These are phyloP conservation scores for Lepilemur ruficaudatus DNA, from an alignment of 2,797 vertebrate genomes.

Conservation along the genomic window DNA sequence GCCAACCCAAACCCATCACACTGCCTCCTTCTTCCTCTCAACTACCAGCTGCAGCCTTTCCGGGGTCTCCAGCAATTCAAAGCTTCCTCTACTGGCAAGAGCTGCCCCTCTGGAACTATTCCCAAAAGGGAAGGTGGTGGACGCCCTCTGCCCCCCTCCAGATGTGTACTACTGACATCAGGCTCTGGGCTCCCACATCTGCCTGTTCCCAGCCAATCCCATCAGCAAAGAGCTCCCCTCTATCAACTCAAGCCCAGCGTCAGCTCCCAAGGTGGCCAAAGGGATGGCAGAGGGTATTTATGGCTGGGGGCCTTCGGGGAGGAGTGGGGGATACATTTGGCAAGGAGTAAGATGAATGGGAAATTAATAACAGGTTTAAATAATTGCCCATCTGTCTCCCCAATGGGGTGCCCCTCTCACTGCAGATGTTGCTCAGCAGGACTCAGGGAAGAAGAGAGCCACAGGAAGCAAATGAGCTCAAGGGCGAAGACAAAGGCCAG, in stretches of 20 bases:
- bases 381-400: constrained; percentile 24
- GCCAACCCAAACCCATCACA: background rate
- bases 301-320: background rate
- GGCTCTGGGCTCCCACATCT: background rate
- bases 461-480: background rate
- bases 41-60: background rate
- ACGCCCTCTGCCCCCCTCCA: background rate
- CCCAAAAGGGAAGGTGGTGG: background rate
- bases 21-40: background rate
- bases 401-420: background rate
- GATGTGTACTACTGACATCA: too few relatives aligned
- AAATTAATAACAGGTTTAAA: constrained; percentile 45
- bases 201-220: background rate
- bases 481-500: background rate
- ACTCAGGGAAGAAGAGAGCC: background rate
- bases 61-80: background rate
- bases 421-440: constrained; percentile 50
- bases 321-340: background rate
- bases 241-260: background rate
- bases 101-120: background rate
- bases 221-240: background rate
- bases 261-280: background rate
- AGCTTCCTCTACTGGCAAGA: background rate
- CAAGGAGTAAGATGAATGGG: constrained; percentile 15
- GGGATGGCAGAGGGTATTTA: background rate